These are phyloP conservation scores for Heterotis niloticus DNA, from an alignment of 2,113 vertebrate species.

Conservation along the genomic window DNA sequence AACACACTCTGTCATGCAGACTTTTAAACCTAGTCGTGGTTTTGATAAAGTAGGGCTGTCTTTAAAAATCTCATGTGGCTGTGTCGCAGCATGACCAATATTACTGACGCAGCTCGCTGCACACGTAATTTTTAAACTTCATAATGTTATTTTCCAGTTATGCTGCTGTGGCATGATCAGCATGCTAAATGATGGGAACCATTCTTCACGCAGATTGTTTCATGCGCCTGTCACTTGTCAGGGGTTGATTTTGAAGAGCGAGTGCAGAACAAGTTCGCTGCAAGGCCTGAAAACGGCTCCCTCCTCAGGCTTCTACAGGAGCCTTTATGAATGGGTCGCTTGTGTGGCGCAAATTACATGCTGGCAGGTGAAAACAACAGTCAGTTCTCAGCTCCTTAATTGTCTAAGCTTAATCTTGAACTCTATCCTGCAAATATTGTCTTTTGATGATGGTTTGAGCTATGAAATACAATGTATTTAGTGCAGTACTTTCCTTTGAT, in stretches of 20 bases:
- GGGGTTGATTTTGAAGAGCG: neutral
- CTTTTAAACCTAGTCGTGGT: conserved; percentile 25
- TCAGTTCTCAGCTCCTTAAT: neutral
- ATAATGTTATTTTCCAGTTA: conserved; percentile 12
- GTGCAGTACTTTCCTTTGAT: neutral
- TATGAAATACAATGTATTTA: neutral
- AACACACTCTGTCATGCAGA: neutral
- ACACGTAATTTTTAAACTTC: conserved; percentile 13
- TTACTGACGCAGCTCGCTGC: conserved; percentile 11
- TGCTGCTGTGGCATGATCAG: conserved; percentile 6
- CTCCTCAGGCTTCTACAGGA: neutral
- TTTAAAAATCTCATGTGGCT: neutral
- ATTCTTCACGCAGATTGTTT: neutral
- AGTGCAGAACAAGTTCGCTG: neutral
- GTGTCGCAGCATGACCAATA: neutral
- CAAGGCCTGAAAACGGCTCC: neutral
- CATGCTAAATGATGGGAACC: neutral
- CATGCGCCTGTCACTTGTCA: conserved; percentile 13
- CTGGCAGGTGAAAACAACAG: conserved; percentile 18
- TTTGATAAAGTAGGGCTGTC: conserved; percentile 25
- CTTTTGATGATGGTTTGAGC: neutral
- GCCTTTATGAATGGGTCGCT: conserved; percentile 22
- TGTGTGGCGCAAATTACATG: neutral
- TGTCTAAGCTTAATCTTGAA: neutral
- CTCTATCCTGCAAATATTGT: neutral